These are phyloP conservation scores for Lepidostoma basale DNA, from an alignment of 1,140 invertebrate genomes.

Conservation along the genomic window DNA sequence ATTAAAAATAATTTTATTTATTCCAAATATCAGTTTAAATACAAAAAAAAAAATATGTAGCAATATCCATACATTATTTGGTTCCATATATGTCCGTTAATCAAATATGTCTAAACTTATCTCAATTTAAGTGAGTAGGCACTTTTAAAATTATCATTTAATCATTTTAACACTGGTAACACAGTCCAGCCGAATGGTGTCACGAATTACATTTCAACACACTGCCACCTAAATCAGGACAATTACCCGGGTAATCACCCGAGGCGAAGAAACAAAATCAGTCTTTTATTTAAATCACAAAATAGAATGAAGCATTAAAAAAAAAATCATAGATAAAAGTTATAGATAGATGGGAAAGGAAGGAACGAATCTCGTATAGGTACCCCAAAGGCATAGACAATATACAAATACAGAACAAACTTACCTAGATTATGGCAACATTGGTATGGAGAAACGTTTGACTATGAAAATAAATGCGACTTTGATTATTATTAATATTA, in stretches of 20 bases:
- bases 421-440: slow-evolving; percentile 23
- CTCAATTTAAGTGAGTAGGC: too few species aligned
- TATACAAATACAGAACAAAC: slow-evolving; percentile 1
- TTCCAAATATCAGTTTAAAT: too few species aligned
- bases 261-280: not conserved
- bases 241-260: not conserved
- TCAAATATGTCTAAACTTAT: too few species aligned
- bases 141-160: too few species aligned
- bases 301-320: not conserved
- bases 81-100: too few species aligned
- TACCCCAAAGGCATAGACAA: slow-evolving; percentile 9
- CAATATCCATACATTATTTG: too few species aligned
- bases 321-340: not conserved
- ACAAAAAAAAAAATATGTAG: too few species aligned
- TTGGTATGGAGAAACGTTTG: slow-evolving; percentile 15
- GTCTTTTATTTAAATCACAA: not conserved
- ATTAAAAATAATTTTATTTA: too few species aligned
- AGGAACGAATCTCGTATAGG: not conserved
- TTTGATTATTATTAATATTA: not conserved
- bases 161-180: too few species aligned
- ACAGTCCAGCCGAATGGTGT: too few species aligned
- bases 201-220: not conserved
- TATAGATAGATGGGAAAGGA: not conserved
- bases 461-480: slow-evolving; percentile 25
- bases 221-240: not conserved